Evolutionary conservation across 2,797 vertebrate species (phyloP).

Genomic region (Bradypus variegatus): DNA sequence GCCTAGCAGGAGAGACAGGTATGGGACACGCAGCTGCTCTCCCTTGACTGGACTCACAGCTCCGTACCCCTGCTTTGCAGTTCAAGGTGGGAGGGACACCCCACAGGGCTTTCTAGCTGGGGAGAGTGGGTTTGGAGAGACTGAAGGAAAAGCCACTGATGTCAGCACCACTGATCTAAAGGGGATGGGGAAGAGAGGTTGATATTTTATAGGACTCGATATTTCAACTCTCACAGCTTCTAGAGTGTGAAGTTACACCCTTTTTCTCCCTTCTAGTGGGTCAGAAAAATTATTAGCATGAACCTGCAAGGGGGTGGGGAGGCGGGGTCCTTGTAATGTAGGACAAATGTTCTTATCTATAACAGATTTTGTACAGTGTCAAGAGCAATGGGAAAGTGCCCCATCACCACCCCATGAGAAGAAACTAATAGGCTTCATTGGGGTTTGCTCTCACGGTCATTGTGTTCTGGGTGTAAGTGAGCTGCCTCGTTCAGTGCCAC

Average conservation of each 20-base stretch:
- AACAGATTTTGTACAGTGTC: not conserved
- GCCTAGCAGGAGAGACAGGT: not conserved
- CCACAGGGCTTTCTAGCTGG: not conserved
- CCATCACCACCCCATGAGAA: not conserved
- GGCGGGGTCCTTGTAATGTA: not conserved
- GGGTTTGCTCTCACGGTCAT: not conserved
- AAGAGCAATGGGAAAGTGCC: not conserved
- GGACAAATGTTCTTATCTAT: not conserved
- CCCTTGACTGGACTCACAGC: not conserved
- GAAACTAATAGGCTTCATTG: not conserved
- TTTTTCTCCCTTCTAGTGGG: not conserved
- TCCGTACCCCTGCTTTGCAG: not conserved
- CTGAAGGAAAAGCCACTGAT: not conserved
- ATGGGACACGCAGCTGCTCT: not conserved
- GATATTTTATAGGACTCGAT: not conserved
- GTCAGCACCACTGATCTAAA: not conserved
- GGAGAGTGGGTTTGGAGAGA: not conserved
- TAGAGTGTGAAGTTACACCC: not conserved
- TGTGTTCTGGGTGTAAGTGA: not conserved
- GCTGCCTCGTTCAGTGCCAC: rapidly evolving
- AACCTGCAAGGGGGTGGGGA: too few species aligned
- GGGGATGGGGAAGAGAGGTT: too few species aligned
- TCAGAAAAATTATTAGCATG: not conserved
- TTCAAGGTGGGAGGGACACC: not conserved
- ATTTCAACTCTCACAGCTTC: not conserved